Base-by-base conservation (phyloP, 2,797 vertebrate genomes). In the Malurus splendens region DNA sequence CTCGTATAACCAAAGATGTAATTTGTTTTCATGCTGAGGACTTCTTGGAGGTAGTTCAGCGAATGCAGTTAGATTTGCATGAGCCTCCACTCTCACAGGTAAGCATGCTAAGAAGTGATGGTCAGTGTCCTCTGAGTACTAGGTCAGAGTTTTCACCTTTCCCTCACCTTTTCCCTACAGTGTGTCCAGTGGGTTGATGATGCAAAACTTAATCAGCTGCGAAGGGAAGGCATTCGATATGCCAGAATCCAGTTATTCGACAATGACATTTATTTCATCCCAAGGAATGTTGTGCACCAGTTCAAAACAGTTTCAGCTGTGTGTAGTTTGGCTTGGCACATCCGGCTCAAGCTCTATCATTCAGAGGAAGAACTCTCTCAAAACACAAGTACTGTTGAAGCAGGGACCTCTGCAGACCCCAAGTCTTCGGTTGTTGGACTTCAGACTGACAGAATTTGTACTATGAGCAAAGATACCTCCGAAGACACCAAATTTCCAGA, bases 101-200 rank as follows among this genome's bases (percentile, higher is more conserved):
- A 83, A 96, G 77, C 70, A 27, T 50, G 25, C 45, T 68, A 6
- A 38, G 84, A 85, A 33, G 42, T 82, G 18, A 64, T 79, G 28
- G 13, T 56, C 20, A n/a, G 19, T 20, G 28, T 78, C 59, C 52
- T 82, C 71, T 4, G 33, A 71, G 32, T 55, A 32, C 30, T 85
- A 19, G 59, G 83, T 75, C 42, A 52, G 39, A 90, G 36, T 92
- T 95, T 84, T 48, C 65, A 92, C 24, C 30, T 73, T 64, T 51
- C 24, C 15, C 12, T 24, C 68, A 41, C 27, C 10, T 38, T 92
- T 41, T 86, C 56, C 23, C 60, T 88, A 16, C 89, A 99, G 99
- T 99, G 99, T 90, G 99, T 99, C 91, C 99, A 99, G 92, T 99
- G 99, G 99, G 98, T 99, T 87, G 99, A 99, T 20, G 99, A 99